Evolutionary conservation across 2,888 invertebrate species (phyloP), one percentile per base, ranked within the genome.

Genomic region (Podabrus alpinus): DNA sequence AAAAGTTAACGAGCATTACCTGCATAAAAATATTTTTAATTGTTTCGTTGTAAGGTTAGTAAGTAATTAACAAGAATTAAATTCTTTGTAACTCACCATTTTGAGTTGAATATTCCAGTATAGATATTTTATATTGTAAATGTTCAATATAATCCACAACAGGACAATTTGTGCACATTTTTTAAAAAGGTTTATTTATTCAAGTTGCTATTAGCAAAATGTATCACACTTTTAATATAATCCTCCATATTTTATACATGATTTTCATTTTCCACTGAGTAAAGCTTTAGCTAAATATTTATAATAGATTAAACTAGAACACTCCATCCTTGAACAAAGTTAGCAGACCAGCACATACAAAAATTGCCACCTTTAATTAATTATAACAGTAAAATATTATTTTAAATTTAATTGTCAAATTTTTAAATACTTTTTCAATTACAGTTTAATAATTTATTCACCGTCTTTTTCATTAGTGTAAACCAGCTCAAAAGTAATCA

Each of bases 101-200:
- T 66, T 69, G 68, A 24, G 75, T 75, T 19, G 75, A 72, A 24
- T 64, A 74, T 68, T 74, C 74, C 64, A 71, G 64, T 45, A 72
- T 17, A n/a, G 72, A 69, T 72, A 72, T 69, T n/a, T 61, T 15
- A 15, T 59, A 73, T 64, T 67, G 13, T 68, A 59, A 59, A 9
- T 70, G 61, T 61, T 76, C 76, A 7, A 45, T 24, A 68, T 71
- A 71, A 19, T 76, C 70, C 62, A 70, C 59, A 24, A 68, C 29
- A 10, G 72, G 70, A 21, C 76, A 76, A 24, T 71, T 67, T 9
- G 73, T 70, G 64, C 76, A 76, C 76, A 76, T 76, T 71, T 76
- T 76, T 15, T 5, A 10, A 21, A 66, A 67, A 19, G 62, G 17
- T 19, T 21, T 17, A 64, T 64, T 24, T 16, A 4, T n/a, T 45